Base-by-base conservation (phyloP, 1,140 invertebrate genomes). In the Scaptomyza montana region DNA sequence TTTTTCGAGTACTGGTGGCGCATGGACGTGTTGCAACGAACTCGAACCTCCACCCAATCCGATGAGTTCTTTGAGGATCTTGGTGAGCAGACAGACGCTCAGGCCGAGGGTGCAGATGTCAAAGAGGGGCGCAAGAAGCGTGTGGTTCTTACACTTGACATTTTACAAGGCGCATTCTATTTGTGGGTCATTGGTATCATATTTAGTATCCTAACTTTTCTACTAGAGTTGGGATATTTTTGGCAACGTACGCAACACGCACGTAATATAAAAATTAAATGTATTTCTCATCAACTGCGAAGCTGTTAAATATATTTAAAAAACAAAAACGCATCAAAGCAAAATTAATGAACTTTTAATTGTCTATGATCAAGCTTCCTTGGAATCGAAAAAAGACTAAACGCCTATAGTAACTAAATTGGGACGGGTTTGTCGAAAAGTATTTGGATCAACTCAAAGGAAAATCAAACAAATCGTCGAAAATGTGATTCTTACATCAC, bases 141-240 rank as follows among this genome's bases (percentile, higher is more conserved):
- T 2, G 86, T 90, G 5, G 89, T 84, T 1, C 55, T 90, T 4
- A 90, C 69, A 30, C 19, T 90, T 60, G 74, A 78, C 6, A 87
- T 87, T 12, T 25, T 90, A 1, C 89, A 90, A 25, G 89, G 89
- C 0, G 74, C 89, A 12, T 90, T 90, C 13, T 90, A 78, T 56
- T 51, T 90, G 0, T 90, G 86, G 89, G 41, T 67, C 0, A 55
- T 80, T 51, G 89, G 89, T 0, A 77, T 87, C 43, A 25, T 47
- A 1, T 2, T 84, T 0, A 90, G 86, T 60, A 39, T 62, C 0
- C 0, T 80, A 0, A 80, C 74, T 5, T 90, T 90, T 43, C 1
- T 50, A 7, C 2, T 77, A 6, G 89, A 90, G 43, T 66, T 75
- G 8, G 53, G 36, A 2, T 50, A 73, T 60, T 56, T 45, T 13